Conservation (phyloP, 2,113 vertebrate species). For the Agelaius tricolor region DNA sequence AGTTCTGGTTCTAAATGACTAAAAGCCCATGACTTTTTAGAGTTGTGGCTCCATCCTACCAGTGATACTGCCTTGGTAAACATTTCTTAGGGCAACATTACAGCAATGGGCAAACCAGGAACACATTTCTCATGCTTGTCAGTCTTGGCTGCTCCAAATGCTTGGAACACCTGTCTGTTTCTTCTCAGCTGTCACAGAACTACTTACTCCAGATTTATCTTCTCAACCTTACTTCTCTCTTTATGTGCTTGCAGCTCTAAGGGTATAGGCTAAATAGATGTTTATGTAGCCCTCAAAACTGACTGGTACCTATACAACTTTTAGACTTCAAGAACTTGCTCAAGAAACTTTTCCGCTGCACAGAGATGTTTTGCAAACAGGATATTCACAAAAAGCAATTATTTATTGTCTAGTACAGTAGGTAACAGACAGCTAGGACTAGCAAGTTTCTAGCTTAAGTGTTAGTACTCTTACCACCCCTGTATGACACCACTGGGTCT, state of each 20-base stretch:
- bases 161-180: conserved; percentile 22
- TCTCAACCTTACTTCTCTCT: neutral
- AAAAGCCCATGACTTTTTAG: neutral
- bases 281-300: neutral
- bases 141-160: neutral
- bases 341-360: neutral
- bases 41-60: neutral
- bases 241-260: neutral
- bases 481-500: neutral
- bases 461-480: neutral
- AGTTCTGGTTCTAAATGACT: conserved; percentile 33
- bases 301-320: neutral
- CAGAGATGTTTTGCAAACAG: neutral
- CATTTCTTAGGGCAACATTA: neutral
- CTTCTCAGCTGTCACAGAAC: neutral
- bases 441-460: neutral
- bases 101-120: neutral
- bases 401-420: neutral
- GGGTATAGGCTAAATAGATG: neutral
- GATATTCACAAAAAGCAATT: neutral
- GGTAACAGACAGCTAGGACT: neutral
- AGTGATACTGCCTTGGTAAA: neutral
- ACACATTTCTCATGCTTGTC: conserved; percentile 21
- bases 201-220: conserved; percentile 52
- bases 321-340: neutral